Conservation (phyloP, 2,888 invertebrate genomes). For the Mactromeris polynyma region DNA sequence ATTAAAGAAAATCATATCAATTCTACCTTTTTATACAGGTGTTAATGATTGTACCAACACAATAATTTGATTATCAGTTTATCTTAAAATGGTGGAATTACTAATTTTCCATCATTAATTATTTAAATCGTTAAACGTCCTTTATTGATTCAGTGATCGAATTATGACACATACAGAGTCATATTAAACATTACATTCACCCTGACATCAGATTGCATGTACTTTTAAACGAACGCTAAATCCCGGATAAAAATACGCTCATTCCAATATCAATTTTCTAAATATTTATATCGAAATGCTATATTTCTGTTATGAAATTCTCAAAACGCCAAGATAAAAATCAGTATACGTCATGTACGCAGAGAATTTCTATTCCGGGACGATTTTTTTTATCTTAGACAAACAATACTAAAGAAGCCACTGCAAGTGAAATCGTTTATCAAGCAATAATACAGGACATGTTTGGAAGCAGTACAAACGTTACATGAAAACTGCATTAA, state of each 20-base stretch:
- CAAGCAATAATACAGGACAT: not conserved
- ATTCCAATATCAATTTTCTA: not conserved
- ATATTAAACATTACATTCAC: too few species aligned
- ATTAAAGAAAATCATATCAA: not conserved
- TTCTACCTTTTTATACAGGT: not conserved
- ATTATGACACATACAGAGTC: not conserved
- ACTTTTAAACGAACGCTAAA: too few species aligned
- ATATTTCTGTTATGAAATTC: not conserved
- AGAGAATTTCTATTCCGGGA: not conserved
- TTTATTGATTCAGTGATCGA: not conserved
- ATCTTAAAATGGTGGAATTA: not conserved
- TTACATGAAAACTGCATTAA: not conserved
- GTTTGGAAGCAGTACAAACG: not conserved
- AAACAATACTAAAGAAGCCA: not conserved
- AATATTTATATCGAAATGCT: not conserved
- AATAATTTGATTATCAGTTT: not conserved
- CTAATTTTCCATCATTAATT: not conserved
- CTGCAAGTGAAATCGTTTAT: slow-evolving; percentile 5
- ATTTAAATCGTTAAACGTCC: not conserved
- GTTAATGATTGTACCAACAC: not conserved
- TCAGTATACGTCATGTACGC: not conserved
- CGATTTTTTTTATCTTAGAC: not conserved
- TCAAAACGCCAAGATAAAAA: not conserved
- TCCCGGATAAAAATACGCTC: not conserved
- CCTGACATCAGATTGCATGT: too few species aligned